Percentiles rank a stretch among this genome's conserved stretches.
phyloP scores from a whole-genome alignment of 2,888 invertebrate genomes.

The Diaphora mendica region DNA sequence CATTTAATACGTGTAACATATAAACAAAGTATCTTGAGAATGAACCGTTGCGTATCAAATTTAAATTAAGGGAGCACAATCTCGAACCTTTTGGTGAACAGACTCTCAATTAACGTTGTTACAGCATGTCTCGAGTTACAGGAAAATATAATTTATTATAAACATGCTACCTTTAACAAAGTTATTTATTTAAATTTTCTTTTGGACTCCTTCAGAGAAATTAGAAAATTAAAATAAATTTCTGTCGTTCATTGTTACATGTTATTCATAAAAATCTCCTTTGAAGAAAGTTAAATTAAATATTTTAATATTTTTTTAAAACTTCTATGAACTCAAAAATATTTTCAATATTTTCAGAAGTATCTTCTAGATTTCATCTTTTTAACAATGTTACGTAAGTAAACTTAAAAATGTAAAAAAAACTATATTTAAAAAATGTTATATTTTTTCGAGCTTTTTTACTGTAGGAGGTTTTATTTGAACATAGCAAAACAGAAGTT shows the following conservation, averaged over 20 bases:
- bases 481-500: too few species aligned
- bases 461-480: not conserved
- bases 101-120: slow-evolving; percentile 28
- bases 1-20: not conserved
- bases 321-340: not conserved
- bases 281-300: too few species aligned
- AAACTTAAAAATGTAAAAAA: too few species aligned
- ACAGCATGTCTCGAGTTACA: slow-evolving; percentile 14
- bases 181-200: not conserved
- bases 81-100: slow-evolving; percentile 19
- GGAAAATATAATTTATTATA: not conserved
- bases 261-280: not conserved
- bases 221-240: not conserved
- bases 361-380: not conserved
- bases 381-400: not conserved
- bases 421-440: too few species aligned
- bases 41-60: slow-evolving; percentile 24
- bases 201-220: not conserved
- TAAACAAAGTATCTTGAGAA: slow-evolving; percentile 1
- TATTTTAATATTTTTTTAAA: too few species aligned
- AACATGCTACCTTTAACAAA: slow-evolving; percentile 1
- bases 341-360: not conserved
- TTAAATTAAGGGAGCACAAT: slow-evolving; percentile 19
- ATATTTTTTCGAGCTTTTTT: not conserved
- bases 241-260: not conserved